Conservation (phyloP, 2,113 vertebrate genomes). For the Ceyx cyanopectus region DNA sequence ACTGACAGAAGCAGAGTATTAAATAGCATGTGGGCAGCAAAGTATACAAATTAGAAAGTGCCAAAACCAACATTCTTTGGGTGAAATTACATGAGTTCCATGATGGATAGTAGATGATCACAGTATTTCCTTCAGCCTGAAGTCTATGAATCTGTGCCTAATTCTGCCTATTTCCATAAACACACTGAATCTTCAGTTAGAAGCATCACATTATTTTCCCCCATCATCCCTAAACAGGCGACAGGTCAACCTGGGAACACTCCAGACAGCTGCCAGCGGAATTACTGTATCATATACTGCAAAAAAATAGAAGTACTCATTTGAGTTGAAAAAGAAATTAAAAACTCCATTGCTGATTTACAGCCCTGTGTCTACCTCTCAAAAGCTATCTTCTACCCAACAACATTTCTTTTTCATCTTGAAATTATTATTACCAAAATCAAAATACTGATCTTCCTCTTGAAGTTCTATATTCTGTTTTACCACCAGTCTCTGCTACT, state of each 20-base stretch:
- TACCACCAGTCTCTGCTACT: neutral
- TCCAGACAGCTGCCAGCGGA: fast-evolving
- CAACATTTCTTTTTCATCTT: neutral
- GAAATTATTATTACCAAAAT: neutral
- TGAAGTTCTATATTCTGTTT: neutral
- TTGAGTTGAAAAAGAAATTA: neutral
- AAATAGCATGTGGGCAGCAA: neutral
- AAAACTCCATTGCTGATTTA: neutral
- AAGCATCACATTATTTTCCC: neutral
- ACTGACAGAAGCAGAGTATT: neutral
- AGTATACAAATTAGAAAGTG: neutral
- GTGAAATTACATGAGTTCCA: neutral
- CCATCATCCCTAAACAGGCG: neutral
- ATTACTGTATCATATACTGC: neutral
- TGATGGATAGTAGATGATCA: neutral
- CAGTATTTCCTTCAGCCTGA: neutral
- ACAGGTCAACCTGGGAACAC: neutral
- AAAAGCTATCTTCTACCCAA: neutral
- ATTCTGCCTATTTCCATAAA: neutral
- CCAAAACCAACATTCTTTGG: neutral
- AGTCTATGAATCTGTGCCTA: neutral
- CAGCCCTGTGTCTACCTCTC: neutral
- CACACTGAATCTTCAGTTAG: neutral
- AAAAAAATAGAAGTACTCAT: neutral
- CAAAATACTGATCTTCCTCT: neutral